Percentiles rank a stretch among this genome's conserved stretches.
Evolutionary conservation across 2,113 vertebrate genomes (phyloP).

Genomic region (crab-eating macaque (Macaca fascicularis)): T2T-MFA8v1.1 NC_088390.1:3512001-3512500

Average conservation of each 20-base stretch:
- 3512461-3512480: background rate
- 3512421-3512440: background rate
- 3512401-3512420: background rate
- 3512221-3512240: background rate
- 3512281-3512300: background rate
- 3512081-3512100: background rate
- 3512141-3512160: background rate
- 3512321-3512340: background rate
- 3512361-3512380: background rate
- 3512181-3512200: background rate
- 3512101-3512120: background rate
- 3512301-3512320: background rate
- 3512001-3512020: conserved; percentile 15
- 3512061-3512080: background rate
- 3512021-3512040: background rate
- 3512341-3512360: background rate
- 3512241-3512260: background rate
- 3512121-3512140: background rate
- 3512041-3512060: background rate
- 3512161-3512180: background rate
- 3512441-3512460: background rate
- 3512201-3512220: background rate
- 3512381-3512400: background rate
- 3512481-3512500: background rate
- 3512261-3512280: background rate